These are phyloP conservation scores for Etheostoma spectabile DNA, from an alignment of 2,113 vertebrate genomes.

Conservation along the genomic window DNA sequence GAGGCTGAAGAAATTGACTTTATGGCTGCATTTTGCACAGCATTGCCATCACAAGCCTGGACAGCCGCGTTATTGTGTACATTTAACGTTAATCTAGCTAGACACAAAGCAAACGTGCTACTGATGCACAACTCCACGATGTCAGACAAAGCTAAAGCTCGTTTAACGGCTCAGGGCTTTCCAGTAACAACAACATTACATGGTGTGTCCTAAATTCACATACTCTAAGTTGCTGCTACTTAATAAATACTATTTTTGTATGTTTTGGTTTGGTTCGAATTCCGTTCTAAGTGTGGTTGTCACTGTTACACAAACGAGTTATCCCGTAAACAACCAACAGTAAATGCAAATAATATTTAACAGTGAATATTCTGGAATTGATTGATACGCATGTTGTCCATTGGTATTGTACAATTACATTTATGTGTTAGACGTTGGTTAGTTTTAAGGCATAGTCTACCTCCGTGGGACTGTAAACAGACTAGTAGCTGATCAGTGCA, in stretches of 20 bases:
- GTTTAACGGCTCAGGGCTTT: not conserved
- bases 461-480: not conserved
- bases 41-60: not conserved
- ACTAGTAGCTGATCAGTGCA: not conserved
- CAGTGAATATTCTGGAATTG: not conserved
- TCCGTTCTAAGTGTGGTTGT: too few species aligned
- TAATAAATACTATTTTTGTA: too few species aligned
- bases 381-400: not conserved
- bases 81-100: not conserved
- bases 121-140: not conserved
- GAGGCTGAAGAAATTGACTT: conserved; percentile 3
- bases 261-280: not conserved
- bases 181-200: conserved; percentile 17
- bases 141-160: conserved; percentile 3
- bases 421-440: not conserved
- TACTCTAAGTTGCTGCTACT: not conserved
- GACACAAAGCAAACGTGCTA: not conserved
- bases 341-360: not conserved
- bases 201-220: not conserved
- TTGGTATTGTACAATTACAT: not conserved
- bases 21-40: not conserved
- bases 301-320: not conserved
- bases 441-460: not conserved
- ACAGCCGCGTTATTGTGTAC: not conserved
- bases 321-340: not conserved